Evolutionary conservation across 2,113 vertebrate genomes (phyloP).

Genomic region (Gavia stellata): DNA sequence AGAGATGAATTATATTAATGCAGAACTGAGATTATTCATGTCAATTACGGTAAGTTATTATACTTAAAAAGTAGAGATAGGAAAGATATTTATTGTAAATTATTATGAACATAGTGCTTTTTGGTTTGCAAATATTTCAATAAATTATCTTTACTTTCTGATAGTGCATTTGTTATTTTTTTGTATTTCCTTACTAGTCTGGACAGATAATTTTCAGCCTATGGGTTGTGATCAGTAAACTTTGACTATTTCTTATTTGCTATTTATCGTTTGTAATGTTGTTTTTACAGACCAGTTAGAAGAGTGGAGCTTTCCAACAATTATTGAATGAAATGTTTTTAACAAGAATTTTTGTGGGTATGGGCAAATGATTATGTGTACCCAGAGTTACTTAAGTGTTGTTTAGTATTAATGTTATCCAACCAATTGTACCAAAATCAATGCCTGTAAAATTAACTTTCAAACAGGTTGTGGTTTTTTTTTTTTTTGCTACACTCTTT

Average conservation of each 20-base stretch:
- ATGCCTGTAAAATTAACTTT: background rate
- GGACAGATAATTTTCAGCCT: background rate
- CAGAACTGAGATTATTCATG: background rate
- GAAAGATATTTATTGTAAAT: background rate
- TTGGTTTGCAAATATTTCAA: background rate
- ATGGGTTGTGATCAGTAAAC: background rate
- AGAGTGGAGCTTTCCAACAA: background rate
- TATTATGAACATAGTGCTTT: background rate
- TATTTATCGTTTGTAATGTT: background rate
- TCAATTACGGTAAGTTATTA: background rate
- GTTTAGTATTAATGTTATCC: background rate
- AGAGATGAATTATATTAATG: background rate
- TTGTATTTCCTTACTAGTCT: background rate
- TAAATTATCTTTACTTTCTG: background rate
- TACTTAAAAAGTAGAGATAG: background rate
- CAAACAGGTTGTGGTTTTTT: background rate
- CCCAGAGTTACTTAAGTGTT: background rate
- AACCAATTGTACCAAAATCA: background rate
- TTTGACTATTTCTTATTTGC: background rate
- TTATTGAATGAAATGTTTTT: background rate
- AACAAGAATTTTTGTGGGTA: background rate
- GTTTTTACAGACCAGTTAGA: background rate
- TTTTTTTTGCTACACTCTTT: background rate
- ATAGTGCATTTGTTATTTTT: background rate
- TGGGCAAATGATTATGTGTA: background rate